phyloP scores from a whole-genome alignment of 2,888 invertebrate species.

The Ectemnius continuus region DNA sequence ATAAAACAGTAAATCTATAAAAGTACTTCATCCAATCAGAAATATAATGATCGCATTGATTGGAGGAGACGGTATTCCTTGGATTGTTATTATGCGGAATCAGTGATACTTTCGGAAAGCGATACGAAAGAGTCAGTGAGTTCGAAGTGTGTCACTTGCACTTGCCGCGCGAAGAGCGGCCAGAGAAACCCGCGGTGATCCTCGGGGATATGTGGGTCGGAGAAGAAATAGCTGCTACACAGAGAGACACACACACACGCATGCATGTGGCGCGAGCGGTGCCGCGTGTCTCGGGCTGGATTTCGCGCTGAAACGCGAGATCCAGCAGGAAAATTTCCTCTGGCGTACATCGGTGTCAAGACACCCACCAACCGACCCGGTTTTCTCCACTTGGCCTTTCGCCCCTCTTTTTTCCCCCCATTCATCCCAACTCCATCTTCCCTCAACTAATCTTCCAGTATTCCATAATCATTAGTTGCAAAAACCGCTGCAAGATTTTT shows the following conservation, averaged over 20 bases:
- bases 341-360: slow-evolving; percentile 41
- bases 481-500: too few species aligned
- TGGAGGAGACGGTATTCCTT: too few species aligned
- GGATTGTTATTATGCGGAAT: too few species aligned
- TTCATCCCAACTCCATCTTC: too few species aligned
- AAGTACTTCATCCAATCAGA: too few species aligned
- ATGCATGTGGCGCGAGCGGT: neutral
- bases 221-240: slow-evolving; percentile 51
- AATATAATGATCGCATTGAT: too few species aligned
- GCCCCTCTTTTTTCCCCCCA: too few species aligned
- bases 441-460: too few species aligned
- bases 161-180: slow-evolving; percentile 38
- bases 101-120: slow-evolving; percentile 18
- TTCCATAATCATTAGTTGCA: too few species aligned
- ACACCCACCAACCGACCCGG: slow-evolving; percentile 31
- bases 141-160: slow-evolving; percentile 56
- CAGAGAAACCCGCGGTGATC: slow-evolving; percentile 41
- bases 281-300: too few species aligned
- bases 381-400: slow-evolving; percentile 31
- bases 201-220: slow-evolving; percentile 48
- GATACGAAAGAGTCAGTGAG: slow-evolving; percentile 18
- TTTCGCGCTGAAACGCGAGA: slow-evolving; percentile 14
- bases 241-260: slow-evolving; percentile 37
- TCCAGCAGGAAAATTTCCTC: slow-evolving; percentile 51
- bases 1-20: too few species aligned